Conservation (phyloP, 2,113 vertebrate genomes). For the Gobius niger region DNA sequence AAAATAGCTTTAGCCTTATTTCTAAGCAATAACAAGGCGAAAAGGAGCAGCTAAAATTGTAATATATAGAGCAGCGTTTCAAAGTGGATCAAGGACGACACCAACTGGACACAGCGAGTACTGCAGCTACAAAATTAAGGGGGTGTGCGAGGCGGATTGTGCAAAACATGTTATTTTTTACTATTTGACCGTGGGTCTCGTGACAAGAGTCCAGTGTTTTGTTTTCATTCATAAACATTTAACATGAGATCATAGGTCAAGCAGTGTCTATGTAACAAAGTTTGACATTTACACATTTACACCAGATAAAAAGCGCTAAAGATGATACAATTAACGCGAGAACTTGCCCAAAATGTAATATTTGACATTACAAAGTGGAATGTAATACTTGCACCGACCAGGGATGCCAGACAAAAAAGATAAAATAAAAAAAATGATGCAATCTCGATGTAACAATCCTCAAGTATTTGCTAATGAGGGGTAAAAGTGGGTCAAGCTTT, state of each 20-base stretch:
- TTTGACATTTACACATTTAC: background rate
- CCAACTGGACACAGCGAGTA: slow-evolving; percentile 76
- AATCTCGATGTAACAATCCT: slow-evolving; percentile 10
- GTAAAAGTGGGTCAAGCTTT: background rate
- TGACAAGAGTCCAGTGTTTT: background rate
- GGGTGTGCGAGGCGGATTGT: slow-evolving; percentile 7
- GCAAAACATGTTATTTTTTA: background rate
- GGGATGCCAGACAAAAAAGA: too few relatives aligned
- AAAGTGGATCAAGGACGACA: slow-evolving; percentile 67
- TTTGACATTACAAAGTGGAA: background rate
- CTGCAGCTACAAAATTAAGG: slow-evolving; percentile 64
- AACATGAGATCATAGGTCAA: background rate
- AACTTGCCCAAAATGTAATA: background rate
- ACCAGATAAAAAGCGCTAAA: background rate
- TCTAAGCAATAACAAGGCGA: background rate
- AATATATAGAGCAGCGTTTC: slow-evolving; percentile 2
- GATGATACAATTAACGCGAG: background rate
- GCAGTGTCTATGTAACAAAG: background rate
- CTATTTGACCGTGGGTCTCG: background rate
- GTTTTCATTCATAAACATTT: background rate
- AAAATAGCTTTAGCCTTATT: background rate
- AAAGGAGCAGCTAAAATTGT: slow-evolving; percentile 13
- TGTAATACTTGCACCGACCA: background rate
- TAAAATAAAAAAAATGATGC: background rate
- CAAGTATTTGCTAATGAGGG: slow-evolving; percentile 6